Percentiles rank a stretch among this genome's conserved stretches.
These are phyloP conservation scores for Ceratoteleas bidentatus DNA, from an alignment of 1,140 invertebrate genomes.

Conservation along the genomic window DNA sequence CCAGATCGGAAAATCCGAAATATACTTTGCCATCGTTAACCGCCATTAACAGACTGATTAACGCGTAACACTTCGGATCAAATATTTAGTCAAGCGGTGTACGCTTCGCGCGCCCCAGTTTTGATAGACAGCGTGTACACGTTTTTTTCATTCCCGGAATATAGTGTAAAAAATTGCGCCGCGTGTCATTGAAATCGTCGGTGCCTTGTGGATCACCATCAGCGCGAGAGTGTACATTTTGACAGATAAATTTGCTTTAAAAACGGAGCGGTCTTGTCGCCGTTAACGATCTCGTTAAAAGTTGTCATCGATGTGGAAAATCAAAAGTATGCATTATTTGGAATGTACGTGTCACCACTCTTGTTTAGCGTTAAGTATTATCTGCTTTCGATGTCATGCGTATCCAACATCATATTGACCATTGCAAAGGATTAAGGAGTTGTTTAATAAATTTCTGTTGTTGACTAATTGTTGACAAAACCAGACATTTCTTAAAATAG, in stretches of 20 bases:
- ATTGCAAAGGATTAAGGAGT: too few species aligned
- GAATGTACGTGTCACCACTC: conserved; percentile 62
- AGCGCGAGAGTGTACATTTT: conserved; percentile 62
- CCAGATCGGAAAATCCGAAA: conserved; percentile 5
- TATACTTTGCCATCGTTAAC: conserved; percentile 1
- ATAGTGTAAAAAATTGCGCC: conserved; percentile 57
- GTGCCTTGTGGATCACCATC: conserved; percentile 51
- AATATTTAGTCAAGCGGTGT: conserved; percentile 42
- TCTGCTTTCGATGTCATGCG: conserved; percentile 45
- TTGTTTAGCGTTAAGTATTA: conserved; percentile 55
- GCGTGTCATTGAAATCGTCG: conserved; percentile 54
- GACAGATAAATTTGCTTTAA: conserved; percentile 66
- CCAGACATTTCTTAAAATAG: too few species aligned
- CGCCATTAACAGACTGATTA: conserved; percentile 26
- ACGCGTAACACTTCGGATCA: conserved; percentile 28
- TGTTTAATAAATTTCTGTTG: too few species aligned
- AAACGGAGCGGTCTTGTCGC: conserved; percentile 60
- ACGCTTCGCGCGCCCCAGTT: background rate
- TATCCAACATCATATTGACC: too few species aligned
- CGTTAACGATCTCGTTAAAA: conserved; percentile 70
- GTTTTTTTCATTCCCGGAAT: conserved; percentile 12
- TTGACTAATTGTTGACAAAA: too few species aligned
- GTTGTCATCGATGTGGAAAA: conserved; percentile 64
- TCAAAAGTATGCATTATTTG: conserved; percentile 67
- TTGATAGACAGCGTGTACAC: conserved; percentile 45